A percentile compares a stretch with the other conserved stretches of the same genome.
These are phyloP conservation scores for Agriopis leucophaearia DNA, from an alignment of 2,888 invertebrate genomes.

Conservation along the genomic window DNA sequence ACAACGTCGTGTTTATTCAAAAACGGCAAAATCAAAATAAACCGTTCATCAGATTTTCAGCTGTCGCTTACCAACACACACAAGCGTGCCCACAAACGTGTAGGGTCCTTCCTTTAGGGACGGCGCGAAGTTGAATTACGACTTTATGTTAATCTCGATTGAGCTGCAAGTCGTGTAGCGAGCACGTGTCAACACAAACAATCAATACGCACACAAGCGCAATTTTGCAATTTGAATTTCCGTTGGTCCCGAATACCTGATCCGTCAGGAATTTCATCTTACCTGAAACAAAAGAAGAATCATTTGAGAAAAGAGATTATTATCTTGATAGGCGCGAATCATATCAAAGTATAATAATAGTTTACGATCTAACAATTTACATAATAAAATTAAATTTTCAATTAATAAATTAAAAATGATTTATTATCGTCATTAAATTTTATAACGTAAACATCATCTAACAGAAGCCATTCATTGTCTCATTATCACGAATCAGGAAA, in stretches of 20 bases:
- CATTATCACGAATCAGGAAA: constrained; percentile 68
- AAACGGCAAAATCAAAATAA: constrained; percentile 46
- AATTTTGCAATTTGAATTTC: constrained; percentile 66
- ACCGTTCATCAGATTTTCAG: constrained; percentile 72
- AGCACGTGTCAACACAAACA: constrained; percentile 71
- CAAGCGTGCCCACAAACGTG: constrained; percentile 51
- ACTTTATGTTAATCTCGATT: constrained; percentile 73
- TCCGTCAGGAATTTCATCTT: constrained; percentile 60
- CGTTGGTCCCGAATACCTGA: constrained; percentile 48
- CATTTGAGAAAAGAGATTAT: background rate
- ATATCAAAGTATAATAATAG: constrained; percentile 25
- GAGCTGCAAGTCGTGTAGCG: constrained; percentile 72
- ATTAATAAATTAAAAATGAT: constrained; percentile 33
- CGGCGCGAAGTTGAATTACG: constrained; percentile 73
- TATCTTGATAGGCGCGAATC: constrained; percentile 12
- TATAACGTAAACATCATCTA: constrained; percentile 39
- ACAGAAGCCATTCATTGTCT: constrained; percentile 55
- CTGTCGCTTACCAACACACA: constrained; percentile 68
- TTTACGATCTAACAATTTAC: constrained; percentile 27
- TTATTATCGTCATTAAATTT: constrained; percentile 32
- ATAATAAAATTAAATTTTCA: constrained; percentile 22
- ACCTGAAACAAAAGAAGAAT: constrained; percentile 78
- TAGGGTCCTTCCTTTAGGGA: constrained; percentile 49
- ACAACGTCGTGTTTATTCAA: constrained; percentile 31
- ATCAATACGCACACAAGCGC: constrained; percentile 64